Evolutionary conservation across 2,113 vertebrate species (phyloP), one percentile per base, ranked within the genome.

Genomic region (Meleagris gallopavo): DNA sequence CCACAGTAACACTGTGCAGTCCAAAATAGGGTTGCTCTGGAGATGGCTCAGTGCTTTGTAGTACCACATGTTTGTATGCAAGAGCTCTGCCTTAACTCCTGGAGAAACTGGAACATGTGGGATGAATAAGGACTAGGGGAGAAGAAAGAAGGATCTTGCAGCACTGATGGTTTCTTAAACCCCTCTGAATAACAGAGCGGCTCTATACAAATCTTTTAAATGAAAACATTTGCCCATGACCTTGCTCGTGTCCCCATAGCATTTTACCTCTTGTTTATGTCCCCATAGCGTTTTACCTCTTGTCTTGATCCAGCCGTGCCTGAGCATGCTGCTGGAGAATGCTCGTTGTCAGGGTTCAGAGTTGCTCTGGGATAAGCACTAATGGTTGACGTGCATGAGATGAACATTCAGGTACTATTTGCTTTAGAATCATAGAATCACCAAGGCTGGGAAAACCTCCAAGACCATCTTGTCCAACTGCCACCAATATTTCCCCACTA

Each of bases 351-450:
- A 58, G 41, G 65, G 8, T 41, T 8, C 13, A 29, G 82, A 50
- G 62, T 8, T 50, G 18, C 9, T 16, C 52, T 62, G 66, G 29
- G 29, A 9, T 40, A 40, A 2, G 13, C 16, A 11, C 9, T 19
- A 50, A 50, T 43, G 22, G 29, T 55, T 18, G 55, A 38, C 10
- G 7, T 6, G 2, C 0, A 0, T 38, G 45, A 55, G 46, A 32
- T 52, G 29, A 9, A 9, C 40, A 10, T 12, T 10, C 4, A 55
- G 18, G 62, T 10, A 1, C 2, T 24, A 3, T 29, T 57, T 43
- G 17, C 52, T 54, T 54, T 27, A 30, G 52, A 54, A 54, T 16
- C 52, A 29, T 54, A 27, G 52, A 54, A 16, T 54, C 52, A 54
- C 52, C 52, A 54, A 54, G 27, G 9, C 16, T 54, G 52, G 52